Evolutionary conservation across 2,113 vertebrate genomes (phyloP), one percentile per base, ranked within the genome.

Genomic region (Loxodonta africana): DNA sequence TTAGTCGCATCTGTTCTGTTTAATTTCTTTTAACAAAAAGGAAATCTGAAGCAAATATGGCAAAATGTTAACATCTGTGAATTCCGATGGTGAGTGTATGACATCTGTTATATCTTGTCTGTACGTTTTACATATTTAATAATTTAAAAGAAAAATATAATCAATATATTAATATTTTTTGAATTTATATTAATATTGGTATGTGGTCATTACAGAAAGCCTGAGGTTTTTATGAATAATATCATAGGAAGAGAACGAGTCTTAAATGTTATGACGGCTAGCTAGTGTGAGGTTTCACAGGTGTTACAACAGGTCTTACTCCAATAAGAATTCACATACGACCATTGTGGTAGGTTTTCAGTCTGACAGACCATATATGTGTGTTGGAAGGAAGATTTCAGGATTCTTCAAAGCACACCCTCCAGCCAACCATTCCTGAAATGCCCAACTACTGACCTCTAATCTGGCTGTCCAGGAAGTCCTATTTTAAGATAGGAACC

Each of bases 1-100:
- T 60, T 73, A 63, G 80, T n/a, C 76, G 2, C 44, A 69, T 63
- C 6, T 67, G 6, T 44, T 69, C 85, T 48, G 62, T 65, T 96
- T 91, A 37, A 74, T 93, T 95, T 91, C n/a, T 91, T 91, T 93
- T 20, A 91, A 80, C 8, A 80, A 80, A 91, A 97, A 94, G 62
- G 30, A 46, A 88, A 74, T 91, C 69, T 93, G 74, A 96, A 90
- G 87, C 37, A 89, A 95, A 81, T 92, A 97, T 63, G 83, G 53
- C 51, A 94, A 93, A 91, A 90, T 86, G 78, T 86, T 92, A 94
- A 78, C 93, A 95, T 88, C 86, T 97, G 91, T 94, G 95, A 74
- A 71, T 95, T 96, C 83, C 89, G 46, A 86, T 60, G 78, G 37
- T 48, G 48, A 95, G 83, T 69, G 86, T 33, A 60, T 65, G 92